Evolutionary conservation across 2,888 invertebrate genomes (phyloP).

Genomic region (Cynaeus angustus): DNA sequence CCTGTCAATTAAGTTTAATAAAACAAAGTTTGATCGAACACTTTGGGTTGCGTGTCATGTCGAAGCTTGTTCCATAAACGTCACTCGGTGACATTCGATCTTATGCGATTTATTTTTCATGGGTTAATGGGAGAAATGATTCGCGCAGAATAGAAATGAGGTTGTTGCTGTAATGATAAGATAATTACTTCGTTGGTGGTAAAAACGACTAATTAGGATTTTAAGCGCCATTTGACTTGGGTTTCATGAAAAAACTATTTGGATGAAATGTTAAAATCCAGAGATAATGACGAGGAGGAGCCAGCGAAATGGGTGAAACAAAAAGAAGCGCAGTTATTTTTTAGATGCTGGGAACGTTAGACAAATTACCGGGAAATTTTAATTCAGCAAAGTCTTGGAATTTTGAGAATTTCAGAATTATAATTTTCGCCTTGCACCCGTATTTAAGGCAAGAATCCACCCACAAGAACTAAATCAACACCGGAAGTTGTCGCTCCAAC

Average conservation of each 20-base stretch:
- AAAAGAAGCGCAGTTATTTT: slow-evolving; percentile 28
- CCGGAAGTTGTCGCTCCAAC: slow-evolving; percentile 24
- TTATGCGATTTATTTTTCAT: slow-evolving; percentile 33
- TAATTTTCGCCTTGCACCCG: too few species aligned
- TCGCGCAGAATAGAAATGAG: slow-evolving; percentile 33
- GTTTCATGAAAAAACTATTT: slow-evolving; percentile 5
- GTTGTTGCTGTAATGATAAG: slow-evolving; percentile 25
- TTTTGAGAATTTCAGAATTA: too few species aligned
- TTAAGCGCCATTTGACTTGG: slow-evolving; percentile 18
- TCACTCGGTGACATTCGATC: slow-evolving; percentile 40
- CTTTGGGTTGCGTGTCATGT: slow-evolving; percentile 34
- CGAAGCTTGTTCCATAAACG: slow-evolving; percentile 33
- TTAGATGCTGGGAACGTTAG: slow-evolving; percentile 24
- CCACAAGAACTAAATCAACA: too few species aligned
- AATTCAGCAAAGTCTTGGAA: slow-evolving; percentile 5
- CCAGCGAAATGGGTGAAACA: slow-evolving; percentile 2
- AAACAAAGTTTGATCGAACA: slow-evolving; percentile 9
- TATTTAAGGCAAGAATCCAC: too few species aligned
- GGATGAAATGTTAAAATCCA: slow-evolving; percentile 14
- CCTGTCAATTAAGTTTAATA: slow-evolving; percentile 25
- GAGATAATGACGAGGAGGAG: slow-evolving; percentile 24
- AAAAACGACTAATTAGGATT: slow-evolving; percentile 12
- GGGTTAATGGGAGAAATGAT: slow-evolving; percentile 22
- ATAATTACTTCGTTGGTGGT: slow-evolving; percentile 33
- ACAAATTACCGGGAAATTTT: slow-evolving; percentile 25